Base-by-base conservation (phyloP, 2,888 invertebrate species). In the Hirtodrosophila cameraria region DNA sequence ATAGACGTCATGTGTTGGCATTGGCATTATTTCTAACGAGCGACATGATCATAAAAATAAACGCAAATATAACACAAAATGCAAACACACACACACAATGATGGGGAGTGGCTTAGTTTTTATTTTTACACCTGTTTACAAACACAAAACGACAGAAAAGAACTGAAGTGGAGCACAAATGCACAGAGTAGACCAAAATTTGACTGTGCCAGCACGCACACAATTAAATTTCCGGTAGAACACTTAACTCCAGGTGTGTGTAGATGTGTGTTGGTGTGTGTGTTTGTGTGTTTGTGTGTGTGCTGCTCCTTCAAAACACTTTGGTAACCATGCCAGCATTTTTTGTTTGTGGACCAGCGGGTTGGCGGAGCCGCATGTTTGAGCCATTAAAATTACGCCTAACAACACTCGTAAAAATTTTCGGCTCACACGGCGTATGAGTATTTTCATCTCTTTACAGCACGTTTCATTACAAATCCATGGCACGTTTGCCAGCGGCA, bases 341-440 rank as follows among this genome's bases (percentile, higher is more conserved):
- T 23, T 46, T 39, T 16, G 49, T 42, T 46, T 33, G 42, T 43
- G 23, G 45, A 30, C 30, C 36, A 43, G 36, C 41, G 49, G 49
- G n/a, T n/a, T n/a, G n/a, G n/a, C n/a, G n/a, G n/a, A n/a, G 36
- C 63, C 69, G 77, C 66, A 73, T 82, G 83, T 82, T 82, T 75
- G 80, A 66, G 71, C 83, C 83, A 83, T 83, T 83, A 83, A 83
- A 83, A 83, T 86, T 83, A 82, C 85, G 84, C 83, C 83, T 83
- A 83, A 86, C 67, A 73, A 79, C 67, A 74, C 67, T 82, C 85
- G 63, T 75, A 69, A 80, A 82, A 85, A 74, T 69, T 52, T 61
- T 65, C 55, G 73, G 77, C 80, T 71, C 64, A 74, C 80, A 48
- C 71, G 67, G 80, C 74, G 80, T 82, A 79, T 79, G 74, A 71